A percentile compares a stretch with the other conserved stretches of the same genome.
Conservation (phyloP, 2,113 vertebrate species). For the Onychostoma macrolepis region DNA sequence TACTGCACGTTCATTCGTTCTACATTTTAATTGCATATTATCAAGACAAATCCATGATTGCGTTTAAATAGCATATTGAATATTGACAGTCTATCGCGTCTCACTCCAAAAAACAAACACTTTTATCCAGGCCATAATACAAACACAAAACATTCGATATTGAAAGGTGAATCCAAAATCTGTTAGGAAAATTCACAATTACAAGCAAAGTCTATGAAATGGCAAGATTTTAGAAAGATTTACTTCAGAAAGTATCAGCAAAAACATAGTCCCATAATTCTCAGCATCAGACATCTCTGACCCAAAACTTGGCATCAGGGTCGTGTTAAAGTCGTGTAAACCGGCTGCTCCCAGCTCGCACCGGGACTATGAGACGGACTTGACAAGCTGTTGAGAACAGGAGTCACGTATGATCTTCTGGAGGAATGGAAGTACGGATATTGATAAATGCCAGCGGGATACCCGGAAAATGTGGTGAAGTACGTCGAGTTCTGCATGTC, state of each 20-base stretch:
- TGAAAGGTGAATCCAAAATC: background rate
- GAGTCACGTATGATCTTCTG: conserved; percentile 86
- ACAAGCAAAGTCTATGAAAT: conserved; percentile 6
- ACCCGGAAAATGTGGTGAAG: conserved; percentile 90
- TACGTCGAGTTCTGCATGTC: conserved; percentile 93
- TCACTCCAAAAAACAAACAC: background rate
- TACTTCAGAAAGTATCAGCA: background rate
- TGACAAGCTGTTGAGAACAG: conserved; percentile 89
- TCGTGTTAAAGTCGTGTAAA: conserved; percentile 94
- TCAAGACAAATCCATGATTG: background rate
- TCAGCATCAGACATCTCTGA: background rate
- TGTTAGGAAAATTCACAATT: background rate
- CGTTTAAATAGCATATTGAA: background rate
- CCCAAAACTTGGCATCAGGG: conserved; percentile 57
- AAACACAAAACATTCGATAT: background rate
- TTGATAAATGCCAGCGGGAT: conserved; percentile 91
- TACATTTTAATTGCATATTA: conserved; percentile 5
- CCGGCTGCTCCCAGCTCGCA: conserved; percentile 93
- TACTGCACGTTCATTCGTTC: background rate
- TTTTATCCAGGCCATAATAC: background rate
- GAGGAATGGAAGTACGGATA: conserved; percentile 96
- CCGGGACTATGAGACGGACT: conserved; percentile 91
- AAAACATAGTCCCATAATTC: background rate
- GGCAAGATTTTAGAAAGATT: background rate
- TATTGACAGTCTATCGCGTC: background rate